Percentiles rank a stretch among this genome's conserved stretches.
phyloP scores from a whole-genome alignment of 2,797 vertebrate genomes.

The Sitta carolinensis region DNA sequence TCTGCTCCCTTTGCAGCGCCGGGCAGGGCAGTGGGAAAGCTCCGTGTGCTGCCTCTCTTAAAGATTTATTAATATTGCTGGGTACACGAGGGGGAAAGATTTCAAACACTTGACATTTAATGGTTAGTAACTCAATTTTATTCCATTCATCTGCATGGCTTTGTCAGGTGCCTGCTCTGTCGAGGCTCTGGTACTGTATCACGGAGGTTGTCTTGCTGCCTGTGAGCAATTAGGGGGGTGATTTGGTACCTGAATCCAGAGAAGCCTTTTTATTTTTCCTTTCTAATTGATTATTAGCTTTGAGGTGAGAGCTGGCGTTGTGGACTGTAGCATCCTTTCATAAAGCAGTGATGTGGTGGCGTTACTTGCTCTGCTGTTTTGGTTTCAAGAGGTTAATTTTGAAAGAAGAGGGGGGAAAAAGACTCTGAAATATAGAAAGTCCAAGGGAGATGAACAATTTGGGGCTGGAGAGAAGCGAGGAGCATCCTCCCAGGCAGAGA shows the following conservation, averaged over 20 bases:
- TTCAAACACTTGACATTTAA: slow-evolving; percentile 59
- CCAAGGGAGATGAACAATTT: background rate
- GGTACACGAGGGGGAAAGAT: slow-evolving; percentile 20
- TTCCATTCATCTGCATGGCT: slow-evolving; percentile 52
- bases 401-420: background rate
- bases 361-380: background rate
- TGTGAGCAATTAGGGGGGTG: background rate
- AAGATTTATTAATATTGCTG: slow-evolving; percentile 65
- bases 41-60: background rate
- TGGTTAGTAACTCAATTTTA: slow-evolving; percentile 66
- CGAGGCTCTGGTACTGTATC: background rate
- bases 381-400: background rate
- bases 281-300: background rate
- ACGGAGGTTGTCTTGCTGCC: background rate
- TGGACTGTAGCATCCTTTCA: background rate
- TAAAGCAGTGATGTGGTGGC: background rate
- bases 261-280: background rate
- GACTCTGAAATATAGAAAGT: background rate
- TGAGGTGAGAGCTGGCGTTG: background rate
- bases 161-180: slow-evolving; percentile 1
- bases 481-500: background rate
- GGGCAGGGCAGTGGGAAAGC: slow-evolving; percentile 5
- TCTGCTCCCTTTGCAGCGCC: background rate
- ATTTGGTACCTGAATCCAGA: background rate
- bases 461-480: background rate